Base-by-base conservation (phyloP, 64 coral and sea anemone species). In the Stylophora pistillata region DNA sequence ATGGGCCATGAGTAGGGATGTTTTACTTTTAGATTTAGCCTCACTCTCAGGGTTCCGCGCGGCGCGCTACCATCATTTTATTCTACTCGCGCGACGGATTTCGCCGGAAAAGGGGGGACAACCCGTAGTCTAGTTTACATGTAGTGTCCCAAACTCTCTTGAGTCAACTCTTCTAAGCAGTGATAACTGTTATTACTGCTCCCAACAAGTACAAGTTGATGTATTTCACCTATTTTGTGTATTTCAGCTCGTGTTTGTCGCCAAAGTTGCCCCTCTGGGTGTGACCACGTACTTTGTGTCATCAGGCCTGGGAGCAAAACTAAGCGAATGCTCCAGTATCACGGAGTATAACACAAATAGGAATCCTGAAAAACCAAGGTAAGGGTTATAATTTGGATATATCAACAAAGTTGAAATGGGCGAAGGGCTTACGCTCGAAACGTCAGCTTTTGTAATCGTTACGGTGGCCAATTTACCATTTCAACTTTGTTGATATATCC, bases 181-280 rank as follows among this genome's bases (percentile, higher is more conserved):
- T 28, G 64, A 27, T 68, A 26, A n/a, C 11, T n/a, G 23, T 68
- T 6, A 9, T 64, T 15, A 58, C n/a, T 52, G 6, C 32, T 78
- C 47, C 18, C 53, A 41, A 13, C 37, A 28, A 54, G 31, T 78
- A 23, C 76, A 78, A 13, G n/a, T 54, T 56, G 30, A 17, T 9
- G 15, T 23, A 57, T 58, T 81, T 58, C 23, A 47, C 13, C 27
- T 1, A 56, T 27, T 29, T 77, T 53, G 15, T 30, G 9, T 88
- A 52, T 82, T 60, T 5, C 71, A 96, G 94, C 87, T 96, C 16
- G 30, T 93, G 13, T 96, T 96, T 72, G 87, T 96, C 11, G 94
- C 86, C 23, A 56, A 90, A 54, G 86, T 91, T 53, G 34, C 81
- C 11, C 74, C 94, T 20, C 82, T 96, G 53, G 91, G 90, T 31